Evolutionary conservation across 1,140 invertebrate species (phyloP), one percentile per base, ranked within the genome.

Genomic region (Halotydeus destructor): DNA sequence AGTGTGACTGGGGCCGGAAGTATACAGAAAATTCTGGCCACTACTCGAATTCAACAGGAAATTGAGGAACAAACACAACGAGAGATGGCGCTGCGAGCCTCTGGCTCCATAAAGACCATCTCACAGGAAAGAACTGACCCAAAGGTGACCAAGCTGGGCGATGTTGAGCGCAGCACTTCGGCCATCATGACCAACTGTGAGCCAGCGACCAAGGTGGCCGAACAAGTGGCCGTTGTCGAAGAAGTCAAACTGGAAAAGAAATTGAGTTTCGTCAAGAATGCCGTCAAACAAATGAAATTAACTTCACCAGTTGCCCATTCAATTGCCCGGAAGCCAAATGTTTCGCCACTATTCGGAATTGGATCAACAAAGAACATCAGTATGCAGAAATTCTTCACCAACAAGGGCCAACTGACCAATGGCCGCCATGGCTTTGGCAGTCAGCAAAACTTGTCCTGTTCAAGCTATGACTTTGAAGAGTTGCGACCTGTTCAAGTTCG

Each of bases 351-450:
- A 22, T 22, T 32, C 6, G 8, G 33, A 31, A 41, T 23, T 16
- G 30, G 28, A 18, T 18, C 22, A 32, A 19, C 9, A 11, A 74
- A 71, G 52, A 74, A 73, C 1, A 63, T 78, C 26, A 51, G 43
- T 41, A 78, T 78, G 76, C 72, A 78, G 49, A 67, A 74, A 43
- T 78, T 78, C 50, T 68, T 78, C 36, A 72, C 73, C 6, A 75
- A 70, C 4, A 69, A 74, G 19, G 76, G 75, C 16, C 74, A 71
- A 50, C n/a, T n/a, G n/a, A 45, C 48, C 11, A 44, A 44, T 8
- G 5, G 4, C 37, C 22, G 21, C 3, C 23, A 27, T 19, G n/a
- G 12, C 21, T 28, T 32, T 38, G 12, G 4, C 26, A n/a, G 21
- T 38, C 38, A n/a, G 11, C 6, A 21, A 5, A 5, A 21, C 5